Percentiles rank a stretch among this genome's conserved stretches.
Conservation (phyloP, 2,797 vertebrate species). For the Sparus aurata region DNA sequence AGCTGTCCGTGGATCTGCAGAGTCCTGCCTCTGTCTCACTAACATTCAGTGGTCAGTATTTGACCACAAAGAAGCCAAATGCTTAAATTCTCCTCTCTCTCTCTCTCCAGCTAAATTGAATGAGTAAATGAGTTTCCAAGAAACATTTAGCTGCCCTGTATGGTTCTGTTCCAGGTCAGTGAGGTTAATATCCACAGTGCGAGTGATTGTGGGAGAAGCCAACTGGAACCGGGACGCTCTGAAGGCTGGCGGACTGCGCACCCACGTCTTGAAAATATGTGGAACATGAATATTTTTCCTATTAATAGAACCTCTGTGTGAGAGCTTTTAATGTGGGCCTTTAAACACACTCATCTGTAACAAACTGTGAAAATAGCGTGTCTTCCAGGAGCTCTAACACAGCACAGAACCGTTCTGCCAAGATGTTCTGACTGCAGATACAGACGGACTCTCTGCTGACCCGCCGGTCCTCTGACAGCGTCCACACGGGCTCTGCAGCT, state of each 20-base stretch:
- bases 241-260: slow-evolving; percentile 17
- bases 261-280: slow-evolving; percentile 14
- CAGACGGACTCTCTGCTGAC: background rate
- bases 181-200: slow-evolving; percentile 4
- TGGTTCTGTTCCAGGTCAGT: slow-evolving; percentile 47
- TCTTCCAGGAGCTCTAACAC: slow-evolving; percentile 6
- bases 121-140: slow-evolving; percentile 38
- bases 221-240: slow-evolving; percentile 10
- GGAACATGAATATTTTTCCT: slow-evolving; percentile 10
- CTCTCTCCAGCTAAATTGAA: slow-evolving; percentile 17
- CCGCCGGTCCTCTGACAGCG: too few species aligned
- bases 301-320: slow-evolving; percentile 18
- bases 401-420: background rate
- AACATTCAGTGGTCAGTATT: slow-evolving; percentile 41
- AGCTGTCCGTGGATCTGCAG: slow-evolving; percentile 35
- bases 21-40: slow-evolving; percentile 33
- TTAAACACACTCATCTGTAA: background rate
- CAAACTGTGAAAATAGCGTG: slow-evolving; percentile 26
- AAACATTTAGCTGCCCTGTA: slow-evolving; percentile 27
- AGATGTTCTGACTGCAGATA: background rate
- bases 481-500: background rate
- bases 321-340: slow-evolving; percentile 23
- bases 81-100: slow-evolving; percentile 22
- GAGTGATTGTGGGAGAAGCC: slow-evolving; percentile 14
- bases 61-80: slow-evolving; percentile 29